Percentiles rank a stretch among this genome's conserved stretches.
These are phyloP conservation scores for Stigmatopora argus DNA, from an alignment of 2,113 vertebrate species.

Conservation along the genomic window DNA sequence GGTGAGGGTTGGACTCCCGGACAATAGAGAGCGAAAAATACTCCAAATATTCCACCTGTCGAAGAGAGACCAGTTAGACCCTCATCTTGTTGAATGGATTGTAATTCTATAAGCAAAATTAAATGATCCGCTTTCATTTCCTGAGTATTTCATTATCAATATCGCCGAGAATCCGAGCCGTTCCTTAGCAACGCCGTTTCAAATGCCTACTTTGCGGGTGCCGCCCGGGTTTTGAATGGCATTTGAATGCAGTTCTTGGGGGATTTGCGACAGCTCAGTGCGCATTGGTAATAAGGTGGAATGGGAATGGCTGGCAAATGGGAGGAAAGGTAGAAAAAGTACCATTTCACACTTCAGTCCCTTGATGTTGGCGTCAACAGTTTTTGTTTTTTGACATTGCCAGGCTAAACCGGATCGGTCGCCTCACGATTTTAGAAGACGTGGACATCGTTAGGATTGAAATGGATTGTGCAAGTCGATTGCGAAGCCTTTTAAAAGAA, in stretches of 20 bases:
- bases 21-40: slow-evolving; percentile 32
- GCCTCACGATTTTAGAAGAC: neutral
- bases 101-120: slow-evolving; percentile 3
- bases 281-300: slow-evolving; percentile 8
- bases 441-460: neutral
- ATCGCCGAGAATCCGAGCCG: slow-evolving; percentile 7
- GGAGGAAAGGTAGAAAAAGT: neutral
- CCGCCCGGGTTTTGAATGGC: slow-evolving; percentile 7
- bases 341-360: neutral
- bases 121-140: neutral
- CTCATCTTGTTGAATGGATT: neutral
- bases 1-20: slow-evolving; percentile 26
- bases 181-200: slow-evolving; percentile 26
- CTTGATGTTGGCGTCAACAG: no score
- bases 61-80: neutral
- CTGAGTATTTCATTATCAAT: slow-evolving; percentile 5
- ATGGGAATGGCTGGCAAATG: slow-evolving; percentile 1
- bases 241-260: slow-evolving; percentile 4
- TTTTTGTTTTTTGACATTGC: neutral
- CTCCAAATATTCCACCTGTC: neutral
- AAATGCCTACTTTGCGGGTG: slow-evolving; percentile 21
- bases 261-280: slow-evolving; percentile 4
- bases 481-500: neutral
- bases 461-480: neutral
- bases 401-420: neutral